Percentiles rank a stretch among this genome's conserved stretches.
Conservation (phyloP, 2,797 vertebrate genomes). For the Ataeniobius toweri region DNA sequence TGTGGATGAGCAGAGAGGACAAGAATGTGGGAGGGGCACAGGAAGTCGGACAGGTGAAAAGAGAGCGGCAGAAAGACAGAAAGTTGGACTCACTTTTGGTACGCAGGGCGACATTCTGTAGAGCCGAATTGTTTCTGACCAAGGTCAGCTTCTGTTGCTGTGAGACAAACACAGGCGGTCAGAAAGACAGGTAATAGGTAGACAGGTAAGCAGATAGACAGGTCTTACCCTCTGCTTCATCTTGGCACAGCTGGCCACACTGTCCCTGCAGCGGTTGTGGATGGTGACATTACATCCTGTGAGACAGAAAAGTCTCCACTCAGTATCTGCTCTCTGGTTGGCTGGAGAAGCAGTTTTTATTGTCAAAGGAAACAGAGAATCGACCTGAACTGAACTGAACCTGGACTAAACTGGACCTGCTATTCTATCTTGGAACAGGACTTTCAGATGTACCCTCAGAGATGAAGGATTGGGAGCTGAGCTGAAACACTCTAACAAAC, state of each 20-base stretch:
- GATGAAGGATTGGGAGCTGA: too few species aligned
- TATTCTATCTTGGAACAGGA: too few species aligned
- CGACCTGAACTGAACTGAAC: too few species aligned
- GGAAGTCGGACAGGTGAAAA: constrained; percentile 9
- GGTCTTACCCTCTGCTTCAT: constrained; percentile 92
- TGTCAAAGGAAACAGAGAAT: too few species aligned
- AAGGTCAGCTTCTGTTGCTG: constrained; percentile 91
- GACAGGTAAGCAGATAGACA: neutral
- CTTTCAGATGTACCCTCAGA: too few species aligned
- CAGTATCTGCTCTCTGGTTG: neutral
- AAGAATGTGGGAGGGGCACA: neutral
- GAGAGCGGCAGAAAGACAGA: constrained; percentile 1
- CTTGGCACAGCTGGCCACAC: constrained; percentile 91
- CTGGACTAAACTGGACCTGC: too few species aligned
- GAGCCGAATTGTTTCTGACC: constrained; percentile 87
- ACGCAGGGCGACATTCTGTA: constrained; percentile 87
- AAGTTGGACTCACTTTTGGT: constrained; percentile 61
- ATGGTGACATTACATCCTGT: constrained; percentile 94
- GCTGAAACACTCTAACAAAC: too few species aligned
- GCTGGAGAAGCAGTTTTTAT: neutral
- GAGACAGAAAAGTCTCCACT: constrained; percentile 13
- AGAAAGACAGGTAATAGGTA: neutral
- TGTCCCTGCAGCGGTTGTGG: constrained; percentile 95
- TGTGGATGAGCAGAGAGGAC: constrained; percentile 38
- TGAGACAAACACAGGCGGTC: constrained; percentile 6